Conservation (phyloP, 1,140 invertebrate species). For the Polypedilum pembai region DNA sequence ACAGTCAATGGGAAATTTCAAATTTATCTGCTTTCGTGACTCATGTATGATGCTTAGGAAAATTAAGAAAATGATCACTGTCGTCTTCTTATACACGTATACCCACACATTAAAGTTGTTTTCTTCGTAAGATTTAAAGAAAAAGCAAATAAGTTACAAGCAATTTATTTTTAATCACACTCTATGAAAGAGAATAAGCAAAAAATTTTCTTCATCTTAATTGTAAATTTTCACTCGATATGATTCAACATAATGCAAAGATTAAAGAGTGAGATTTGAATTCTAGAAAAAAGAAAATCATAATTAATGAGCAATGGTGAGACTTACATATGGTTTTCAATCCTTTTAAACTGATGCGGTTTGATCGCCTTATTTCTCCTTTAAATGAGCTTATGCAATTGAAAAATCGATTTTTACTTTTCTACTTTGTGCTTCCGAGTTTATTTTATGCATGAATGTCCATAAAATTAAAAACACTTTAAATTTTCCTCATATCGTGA, state of each 20-base stretch:
- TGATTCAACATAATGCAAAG: no score
- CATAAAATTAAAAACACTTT: background rate
- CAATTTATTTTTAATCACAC: conserved; percentile 19
- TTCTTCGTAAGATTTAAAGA: background rate
- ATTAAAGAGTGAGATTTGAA: background rate
- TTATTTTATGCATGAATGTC: background rate
- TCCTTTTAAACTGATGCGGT: conserved; percentile 6
- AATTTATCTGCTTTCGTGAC: background rate
- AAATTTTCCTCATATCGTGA: background rate
- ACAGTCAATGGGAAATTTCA: no score
- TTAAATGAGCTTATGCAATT: background rate
- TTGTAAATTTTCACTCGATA: no score
- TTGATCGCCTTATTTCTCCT: background rate
- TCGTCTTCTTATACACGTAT: background rate
- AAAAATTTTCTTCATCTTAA: background rate
- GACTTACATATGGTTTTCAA: background rate
- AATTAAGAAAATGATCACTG: background rate
- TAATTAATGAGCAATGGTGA: background rate
- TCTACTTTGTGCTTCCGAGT: background rate
- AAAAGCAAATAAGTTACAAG: conserved; percentile 12
- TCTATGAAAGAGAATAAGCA: background rate
- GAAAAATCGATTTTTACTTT: background rate
- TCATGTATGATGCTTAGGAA: background rate
- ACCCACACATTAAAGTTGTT: background rate
- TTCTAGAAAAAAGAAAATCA: background rate